phyloP scores from a whole-genome alignment of 2,797 vertebrate species.

The Squalus acanthias region DNA sequence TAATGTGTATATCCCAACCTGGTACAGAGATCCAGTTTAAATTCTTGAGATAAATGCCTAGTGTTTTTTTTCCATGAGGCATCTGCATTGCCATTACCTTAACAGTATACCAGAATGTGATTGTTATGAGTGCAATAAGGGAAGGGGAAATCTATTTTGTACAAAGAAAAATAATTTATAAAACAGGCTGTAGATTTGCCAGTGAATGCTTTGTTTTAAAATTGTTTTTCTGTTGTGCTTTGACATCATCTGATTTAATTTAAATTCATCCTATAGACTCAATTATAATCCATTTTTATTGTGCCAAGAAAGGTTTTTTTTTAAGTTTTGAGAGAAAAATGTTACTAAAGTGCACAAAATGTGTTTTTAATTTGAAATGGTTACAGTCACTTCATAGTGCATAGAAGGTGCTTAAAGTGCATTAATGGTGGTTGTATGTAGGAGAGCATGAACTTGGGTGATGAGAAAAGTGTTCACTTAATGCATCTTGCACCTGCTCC shows the following conservation, averaged over 20 bases:
- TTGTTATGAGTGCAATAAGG: background rate
- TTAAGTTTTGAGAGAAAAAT: slow-evolving; percentile 38
- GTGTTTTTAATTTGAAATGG: background rate
- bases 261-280: background rate
- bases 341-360: slow-evolving; percentile 2
- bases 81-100: slow-evolving; percentile 44
- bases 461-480: background rate
- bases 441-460: background rate
- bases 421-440: background rate
- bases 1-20: background rate
- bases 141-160: background rate
- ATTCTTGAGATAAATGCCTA: slow-evolving; percentile 39
- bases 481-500: background rate
- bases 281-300: background rate
- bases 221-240: slow-evolving; percentile 3
- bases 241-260: background rate
- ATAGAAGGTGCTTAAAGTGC: background rate
- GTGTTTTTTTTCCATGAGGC: slow-evolving; percentile 40
- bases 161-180: background rate
- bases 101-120: slow-evolving; percentile 8
- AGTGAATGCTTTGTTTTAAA: slow-evolving; percentile 6
- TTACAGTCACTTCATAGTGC: background rate
- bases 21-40: background rate
- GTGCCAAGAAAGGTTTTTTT: slow-evolving; percentile 60
- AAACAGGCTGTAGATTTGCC: background rate